Percentiles rank a stretch among this genome's conserved stretches.
Conservation (phyloP, 2,888 invertebrate species). For the Doris montereyensis region DNA sequence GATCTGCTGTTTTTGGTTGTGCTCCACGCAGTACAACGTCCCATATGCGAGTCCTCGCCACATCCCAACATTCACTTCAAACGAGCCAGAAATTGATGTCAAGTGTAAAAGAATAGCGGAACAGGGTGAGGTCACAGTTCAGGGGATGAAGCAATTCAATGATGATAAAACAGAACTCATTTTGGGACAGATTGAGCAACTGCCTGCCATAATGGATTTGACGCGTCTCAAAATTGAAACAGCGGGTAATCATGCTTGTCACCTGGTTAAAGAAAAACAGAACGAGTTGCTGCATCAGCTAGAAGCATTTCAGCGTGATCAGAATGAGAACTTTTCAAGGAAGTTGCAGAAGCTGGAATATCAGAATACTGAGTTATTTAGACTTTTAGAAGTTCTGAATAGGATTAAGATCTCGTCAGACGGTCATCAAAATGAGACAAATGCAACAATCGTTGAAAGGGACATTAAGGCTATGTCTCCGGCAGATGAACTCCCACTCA, state of each 20-base stretch:
- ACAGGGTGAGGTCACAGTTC: conserved; percentile 31
- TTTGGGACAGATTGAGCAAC: conserved; percentile 17
- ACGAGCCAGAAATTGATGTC: conserved; percentile 33
- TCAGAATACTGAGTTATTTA: conserved; percentile 9
- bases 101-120: conserved; percentile 33
- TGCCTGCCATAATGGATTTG: conserved; percentile 32
- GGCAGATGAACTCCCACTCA: background rate
- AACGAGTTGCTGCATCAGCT: conserved; percentile 17
- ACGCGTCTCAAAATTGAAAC: conserved; percentile 30
- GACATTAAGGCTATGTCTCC: background rate
- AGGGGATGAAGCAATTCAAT: conserved; percentile 21
- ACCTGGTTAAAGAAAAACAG: conserved; percentile 37
- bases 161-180: conserved; percentile 31
- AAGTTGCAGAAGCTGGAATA: conserved; percentile 19
- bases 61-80: conserved; percentile 32
- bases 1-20: conserved; percentile 46
- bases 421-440: conserved; percentile 33
- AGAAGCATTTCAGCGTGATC: conserved; percentile 28
- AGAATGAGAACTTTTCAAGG: conserved; percentile 7
- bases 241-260: conserved; percentile 29
- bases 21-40: conserved; percentile 44
- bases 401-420: conserved; percentile 27
- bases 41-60: conserved; percentile 43
- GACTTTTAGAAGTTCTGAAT: conserved; percentile 13
- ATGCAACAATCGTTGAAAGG: conserved; percentile 29